Evolutionary conservation across 2,797 vertebrate species (phyloP), one percentile per base, ranked within the genome.

Genomic region (Rhinella marina): DNA sequence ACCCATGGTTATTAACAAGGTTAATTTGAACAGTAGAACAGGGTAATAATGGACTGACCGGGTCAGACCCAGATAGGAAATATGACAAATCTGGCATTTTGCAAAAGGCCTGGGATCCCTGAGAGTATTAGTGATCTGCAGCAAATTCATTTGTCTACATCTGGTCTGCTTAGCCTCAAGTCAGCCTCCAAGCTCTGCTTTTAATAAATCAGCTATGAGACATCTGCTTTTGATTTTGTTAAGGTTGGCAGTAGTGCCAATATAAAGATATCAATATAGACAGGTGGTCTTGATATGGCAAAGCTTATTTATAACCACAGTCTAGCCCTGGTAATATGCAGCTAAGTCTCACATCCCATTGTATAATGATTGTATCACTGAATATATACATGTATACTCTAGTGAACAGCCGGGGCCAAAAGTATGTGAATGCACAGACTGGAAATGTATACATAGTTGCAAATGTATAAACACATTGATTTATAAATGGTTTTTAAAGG

Each of bases 221-320:
- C 75, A 77, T 77, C 75, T 77, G 75, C 75, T 54, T 77, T 54
- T 54, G 23, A 77, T 77, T 77, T 77, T 52, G 14, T 50, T 25
- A 52, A 25, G 75, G 75, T 77, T 77, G 75, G 75, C 75, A 77
- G 75, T 77, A 77, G 75, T 77, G 75, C 75, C 75, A 77, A 77
- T 77, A 77, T 77, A 77, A 77, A 77, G 75, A 77, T 77, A 77
- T 77, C 75, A 77, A 77, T 77, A 76, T 52, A 54, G 50, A 52
- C 75, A 77, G 75, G 75, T 77, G 50, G 75, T 77, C 75, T 54
- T 25, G 75, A 77, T 77, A 52, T 25, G 23, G 50, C 48, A n/a
- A 76, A 12, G 48, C 48, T 77, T 77, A 54, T 77, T 77, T 77
- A 54, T 54, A 54, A n/a, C 48, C 75, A 23, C 50, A 8, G 50